Percentiles rank a stretch among this genome's conserved stretches.
Evolutionary conservation across 2,888 invertebrate species (phyloP).

Genomic region (Cheiracanthium punctorium): DNA sequence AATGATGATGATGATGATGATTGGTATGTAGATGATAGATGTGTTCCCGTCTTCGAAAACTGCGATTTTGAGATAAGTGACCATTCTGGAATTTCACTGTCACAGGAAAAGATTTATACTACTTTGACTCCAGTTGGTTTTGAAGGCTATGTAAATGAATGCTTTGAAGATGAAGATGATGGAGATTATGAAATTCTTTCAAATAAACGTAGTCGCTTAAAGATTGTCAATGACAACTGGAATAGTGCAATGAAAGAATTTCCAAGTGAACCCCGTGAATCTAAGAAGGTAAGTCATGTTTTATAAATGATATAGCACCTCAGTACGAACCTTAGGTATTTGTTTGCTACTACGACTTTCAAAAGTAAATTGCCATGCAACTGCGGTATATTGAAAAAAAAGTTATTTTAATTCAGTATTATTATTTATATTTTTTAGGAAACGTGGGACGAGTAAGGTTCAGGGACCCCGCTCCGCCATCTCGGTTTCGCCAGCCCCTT

Average conservation of each 20-base stretch:
- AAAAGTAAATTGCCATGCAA: no score
- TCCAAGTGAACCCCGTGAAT: not conserved
- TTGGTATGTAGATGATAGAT: no score
- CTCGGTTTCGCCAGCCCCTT: no score
- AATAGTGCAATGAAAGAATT: not conserved
- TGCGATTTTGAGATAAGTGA: not conserved
- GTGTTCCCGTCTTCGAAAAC: not conserved
- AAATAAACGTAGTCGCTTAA: not conserved
- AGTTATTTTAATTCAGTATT: not conserved
- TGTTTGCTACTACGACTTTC: no score
- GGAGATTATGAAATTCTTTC: not conserved
- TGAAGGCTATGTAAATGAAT: not conserved
- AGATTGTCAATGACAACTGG: not conserved
- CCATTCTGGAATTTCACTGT: no score
- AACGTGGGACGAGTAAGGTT: no score
- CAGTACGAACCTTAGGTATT: no score
- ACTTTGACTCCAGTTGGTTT: no score
- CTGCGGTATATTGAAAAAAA: no score
- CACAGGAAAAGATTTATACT: not conserved
- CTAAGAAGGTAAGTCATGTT: slow-evolving; percentile 13
- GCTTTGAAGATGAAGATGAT: not conserved
- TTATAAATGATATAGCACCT: no score
- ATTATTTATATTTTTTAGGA: no score
- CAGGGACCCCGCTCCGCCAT: no score
- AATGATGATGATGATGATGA: not conserved